Evolutionary conservation across 2,888 invertebrate genomes (phyloP).

Genomic region (Maniola hyperantus): DNA sequence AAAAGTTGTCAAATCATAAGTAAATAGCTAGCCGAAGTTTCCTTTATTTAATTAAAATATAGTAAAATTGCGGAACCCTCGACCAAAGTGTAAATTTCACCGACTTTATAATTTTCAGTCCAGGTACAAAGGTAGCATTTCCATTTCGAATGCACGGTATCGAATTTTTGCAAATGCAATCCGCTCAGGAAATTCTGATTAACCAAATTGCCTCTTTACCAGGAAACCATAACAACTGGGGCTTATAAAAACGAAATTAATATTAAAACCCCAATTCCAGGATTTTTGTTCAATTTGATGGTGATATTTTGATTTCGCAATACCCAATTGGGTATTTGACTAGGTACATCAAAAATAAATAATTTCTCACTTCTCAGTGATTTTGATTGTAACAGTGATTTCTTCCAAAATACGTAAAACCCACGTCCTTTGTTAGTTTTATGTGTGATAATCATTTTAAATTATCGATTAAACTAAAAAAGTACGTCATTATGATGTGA

Average conservation of each 20-base stretch:
- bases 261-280: not conserved
- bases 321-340: no score
- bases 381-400: no score
- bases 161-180: conserved; percentile 23
- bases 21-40: no score
- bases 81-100: no score
- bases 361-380: no score
- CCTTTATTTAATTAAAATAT: no score
- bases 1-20: not conserved
- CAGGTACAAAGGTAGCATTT: conserved; percentile 14
- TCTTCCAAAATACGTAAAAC: no score
- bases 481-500: no score
- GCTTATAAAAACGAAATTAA: conserved; percentile 10
- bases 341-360: no score
- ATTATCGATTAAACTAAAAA: no score
- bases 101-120: conserved; percentile 3
- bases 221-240: not conserved
- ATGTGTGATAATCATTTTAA: no score
- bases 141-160: conserved; percentile 14
- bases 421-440: no score
- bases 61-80: conserved; percentile 7
- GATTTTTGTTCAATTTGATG: not conserved
- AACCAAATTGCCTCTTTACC: conserved; percentile 8
- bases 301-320: not conserved
- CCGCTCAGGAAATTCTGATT: conserved; percentile 17